phyloP scores from a whole-genome alignment of 2,797 vertebrate genomes.

The Peromyscus attwateri region DNA sequence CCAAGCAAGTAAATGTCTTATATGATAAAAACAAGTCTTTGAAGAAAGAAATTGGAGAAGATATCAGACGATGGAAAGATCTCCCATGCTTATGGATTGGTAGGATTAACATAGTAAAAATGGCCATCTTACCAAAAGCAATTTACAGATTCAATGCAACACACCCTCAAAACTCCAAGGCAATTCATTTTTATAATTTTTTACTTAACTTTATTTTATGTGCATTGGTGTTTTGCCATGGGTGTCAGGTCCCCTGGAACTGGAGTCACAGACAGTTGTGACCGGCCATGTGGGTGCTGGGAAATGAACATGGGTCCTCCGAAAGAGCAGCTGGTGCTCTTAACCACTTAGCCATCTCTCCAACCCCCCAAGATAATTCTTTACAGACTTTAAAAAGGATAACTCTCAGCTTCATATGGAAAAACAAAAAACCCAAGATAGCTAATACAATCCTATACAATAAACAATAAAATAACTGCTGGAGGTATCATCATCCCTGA shows the following conservation, averaged over 20 bases:
- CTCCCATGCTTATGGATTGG: neutral
- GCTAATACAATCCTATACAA: neutral
- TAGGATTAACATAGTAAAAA: neutral
- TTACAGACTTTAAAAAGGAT: neutral
- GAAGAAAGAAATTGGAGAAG: neutral
- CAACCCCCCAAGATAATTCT: neutral
- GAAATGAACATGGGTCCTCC: too few relatives aligned
- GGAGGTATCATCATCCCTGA: neutral
- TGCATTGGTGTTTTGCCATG: too few relatives aligned
- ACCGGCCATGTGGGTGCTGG: too few relatives aligned
- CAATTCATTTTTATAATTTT: neutral
- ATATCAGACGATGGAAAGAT: neutral
- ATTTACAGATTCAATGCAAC: neutral
- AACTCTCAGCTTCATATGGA: neutral
- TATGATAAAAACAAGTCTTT: neutral
- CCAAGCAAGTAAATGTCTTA: neutral
- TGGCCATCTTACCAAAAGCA: neutral
- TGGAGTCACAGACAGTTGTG: too few relatives aligned
- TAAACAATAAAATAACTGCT: neutral
- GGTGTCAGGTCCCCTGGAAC: too few relatives aligned
- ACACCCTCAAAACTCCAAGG: neutral
- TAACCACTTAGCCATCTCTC: too few relatives aligned
- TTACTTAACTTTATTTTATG: too few relatives aligned
- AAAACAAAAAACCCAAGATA: neutral
- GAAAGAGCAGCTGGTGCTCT: too few relatives aligned